phyloP scores from a whole-genome alignment of 2,888 invertebrate genomes.

The Ectemnius continuus region DNA sequence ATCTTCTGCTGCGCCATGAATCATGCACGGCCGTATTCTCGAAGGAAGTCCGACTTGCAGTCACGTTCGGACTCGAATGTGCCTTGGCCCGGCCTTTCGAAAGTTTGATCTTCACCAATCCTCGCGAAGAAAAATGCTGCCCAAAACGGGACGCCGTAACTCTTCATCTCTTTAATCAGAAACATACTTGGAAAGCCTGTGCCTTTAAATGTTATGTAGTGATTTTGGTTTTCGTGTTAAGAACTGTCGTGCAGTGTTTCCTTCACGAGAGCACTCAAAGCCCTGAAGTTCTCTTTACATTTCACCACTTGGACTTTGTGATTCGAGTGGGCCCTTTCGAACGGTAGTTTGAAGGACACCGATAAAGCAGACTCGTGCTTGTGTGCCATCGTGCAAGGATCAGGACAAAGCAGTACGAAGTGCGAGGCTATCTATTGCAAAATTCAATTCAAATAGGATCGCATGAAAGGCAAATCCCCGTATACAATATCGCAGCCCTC shows the following conservation, averaged over 20 bases:
- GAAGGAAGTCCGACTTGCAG: conserved; percentile 29
- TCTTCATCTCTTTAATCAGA: too few relatives aligned
- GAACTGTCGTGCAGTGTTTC: too few relatives aligned
- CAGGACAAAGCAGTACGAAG: not conserved
- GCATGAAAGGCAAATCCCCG: conserved; percentile 16
- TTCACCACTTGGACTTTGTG: too few relatives aligned
- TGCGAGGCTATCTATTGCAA: not conserved
- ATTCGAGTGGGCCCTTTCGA: too few relatives aligned
- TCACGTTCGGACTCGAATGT: conserved; percentile 23
- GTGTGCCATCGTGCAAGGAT: not conserved
- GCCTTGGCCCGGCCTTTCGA: not conserved
- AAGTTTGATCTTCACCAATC: not conserved
- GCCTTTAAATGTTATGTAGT: too few relatives aligned
- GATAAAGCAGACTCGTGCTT: too few relatives aligned
- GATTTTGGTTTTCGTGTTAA: too few relatives aligned
- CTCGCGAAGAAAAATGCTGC: not conserved
- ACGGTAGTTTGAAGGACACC: too few relatives aligned
- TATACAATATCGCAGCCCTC: conserved; percentile 1
- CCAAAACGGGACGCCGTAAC: not conserved
- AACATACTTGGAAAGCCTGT: too few relatives aligned
- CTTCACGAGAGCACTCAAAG: too few relatives aligned
- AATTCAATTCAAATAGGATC: conserved; percentile 17
- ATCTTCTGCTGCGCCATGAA: conserved; percentile 26
- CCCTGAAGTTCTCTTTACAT: too few relatives aligned
- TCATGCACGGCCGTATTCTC: conserved; percentile 19